Percentiles rank a stretch among this genome's conserved stretches.
These are phyloP conservation scores for Hofmannophila pseudospretella DNA, from an alignment of 2,888 invertebrate species.

Conservation along the genomic window DNA sequence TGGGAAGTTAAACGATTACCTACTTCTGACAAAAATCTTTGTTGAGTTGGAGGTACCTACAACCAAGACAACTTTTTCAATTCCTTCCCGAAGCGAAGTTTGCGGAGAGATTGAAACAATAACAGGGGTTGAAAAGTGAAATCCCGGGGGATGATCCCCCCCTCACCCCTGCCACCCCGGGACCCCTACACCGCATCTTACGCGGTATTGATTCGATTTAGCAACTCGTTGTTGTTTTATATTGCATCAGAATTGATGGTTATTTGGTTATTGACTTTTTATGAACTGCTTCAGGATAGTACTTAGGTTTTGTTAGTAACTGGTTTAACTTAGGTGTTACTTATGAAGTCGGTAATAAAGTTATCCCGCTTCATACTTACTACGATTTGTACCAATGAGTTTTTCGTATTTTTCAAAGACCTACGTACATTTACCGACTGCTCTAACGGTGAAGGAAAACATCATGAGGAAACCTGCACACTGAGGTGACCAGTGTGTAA, in stretches of 20 bases:
- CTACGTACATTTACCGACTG: no score
- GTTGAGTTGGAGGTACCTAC: constrained; percentile 10
- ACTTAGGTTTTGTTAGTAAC: no score
- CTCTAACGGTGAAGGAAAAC: no score
- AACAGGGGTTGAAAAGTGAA: constrained; percentile 55
- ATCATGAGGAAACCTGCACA: no score
- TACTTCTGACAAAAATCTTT: no score
- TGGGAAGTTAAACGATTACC: no score
- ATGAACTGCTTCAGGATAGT: background rate
- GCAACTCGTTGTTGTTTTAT: constrained; percentile 38
- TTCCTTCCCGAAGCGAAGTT: constrained; percentile 30
- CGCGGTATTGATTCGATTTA: constrained; percentile 63
- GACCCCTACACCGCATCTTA: constrained; percentile 19
- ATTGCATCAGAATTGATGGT: constrained; percentile 51
- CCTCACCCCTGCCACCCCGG: constrained; percentile 18
- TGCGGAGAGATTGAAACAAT: constrained; percentile 69
- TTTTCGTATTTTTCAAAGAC: no score
- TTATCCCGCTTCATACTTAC: no score
- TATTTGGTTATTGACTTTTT: constrained; percentile 42
- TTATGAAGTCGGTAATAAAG: no score
- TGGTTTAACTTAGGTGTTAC: no score
- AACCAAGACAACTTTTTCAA: constrained; percentile 33
- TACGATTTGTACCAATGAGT: no score
- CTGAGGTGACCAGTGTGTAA: no score
- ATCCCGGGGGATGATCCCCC: constrained; percentile 42